Evolutionary conservation across 2,113 vertebrate genomes (phyloP).

Genomic region (Polyodon spathula): DNA sequence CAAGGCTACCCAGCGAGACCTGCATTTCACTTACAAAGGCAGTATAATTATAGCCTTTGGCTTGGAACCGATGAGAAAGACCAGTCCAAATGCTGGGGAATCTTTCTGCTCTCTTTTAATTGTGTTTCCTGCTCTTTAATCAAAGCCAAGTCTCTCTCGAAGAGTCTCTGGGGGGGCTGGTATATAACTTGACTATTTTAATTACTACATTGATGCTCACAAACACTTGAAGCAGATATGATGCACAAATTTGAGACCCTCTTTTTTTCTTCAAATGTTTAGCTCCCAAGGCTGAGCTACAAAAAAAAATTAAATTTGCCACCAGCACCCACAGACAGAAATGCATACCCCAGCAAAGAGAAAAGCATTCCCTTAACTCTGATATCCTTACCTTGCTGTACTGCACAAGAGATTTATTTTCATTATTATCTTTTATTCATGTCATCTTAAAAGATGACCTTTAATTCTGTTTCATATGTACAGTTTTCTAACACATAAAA

Average conservation of each 20-base stretch:
- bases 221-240: neutral
- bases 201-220: neutral
- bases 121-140: neutral
- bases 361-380: too few relatives aligned
- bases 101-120: conserved; percentile 4
- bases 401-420: too few relatives aligned
- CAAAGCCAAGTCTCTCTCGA: neutral
- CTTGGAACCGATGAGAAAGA: conserved; percentile 5
- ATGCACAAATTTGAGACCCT: too few relatives aligned
- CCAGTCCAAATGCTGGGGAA: neutral
- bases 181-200: conserved; percentile 1
- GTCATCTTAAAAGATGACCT: too few relatives aligned
- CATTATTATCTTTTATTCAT: too few relatives aligned
- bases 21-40: conserved; percentile 16
- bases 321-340: too few relatives aligned
- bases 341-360: too few relatives aligned
- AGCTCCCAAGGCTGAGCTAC: too few relatives aligned
- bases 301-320: too few relatives aligned
- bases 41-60: conserved; percentile 18
- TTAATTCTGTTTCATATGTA: neutral
- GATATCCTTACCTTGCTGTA: too few relatives aligned
- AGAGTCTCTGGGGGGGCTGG: neutral
- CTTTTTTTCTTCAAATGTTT: too few relatives aligned
- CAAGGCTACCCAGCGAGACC: conserved; percentile 16
- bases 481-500: neutral